phyloP scores from a whole-genome alignment of 2,888 invertebrate genomes.

The Stenodera caucasica region DNA sequence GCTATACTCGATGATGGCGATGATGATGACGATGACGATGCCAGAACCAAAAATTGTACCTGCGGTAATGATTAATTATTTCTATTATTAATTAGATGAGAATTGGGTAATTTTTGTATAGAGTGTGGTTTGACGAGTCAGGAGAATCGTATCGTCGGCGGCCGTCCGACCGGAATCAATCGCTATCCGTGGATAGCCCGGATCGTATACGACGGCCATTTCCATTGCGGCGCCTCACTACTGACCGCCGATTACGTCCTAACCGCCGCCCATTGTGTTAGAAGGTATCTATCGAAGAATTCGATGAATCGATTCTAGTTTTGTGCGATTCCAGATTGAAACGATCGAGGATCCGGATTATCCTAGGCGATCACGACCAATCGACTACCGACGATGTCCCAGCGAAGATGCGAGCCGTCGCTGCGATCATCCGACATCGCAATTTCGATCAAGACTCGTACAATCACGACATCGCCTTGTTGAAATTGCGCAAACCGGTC shows the following conservation, averaged over 20 bases:
- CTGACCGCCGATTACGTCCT: slow-evolving; percentile 82
- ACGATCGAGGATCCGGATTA: slow-evolving; percentile 77
- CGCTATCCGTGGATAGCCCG: slow-evolving; percentile 87
- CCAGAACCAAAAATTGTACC: slow-evolving; percentile 67
- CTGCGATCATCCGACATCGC: slow-evolving; percentile 75
- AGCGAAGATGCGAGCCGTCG: slow-evolving; percentile 80
- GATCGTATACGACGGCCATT: slow-evolving; percentile 83
- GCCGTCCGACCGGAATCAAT: slow-evolving; percentile 77
- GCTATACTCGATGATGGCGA: slow-evolving; percentile 59
- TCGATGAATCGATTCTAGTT: neutral
- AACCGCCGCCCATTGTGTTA: slow-evolving; percentile 85
- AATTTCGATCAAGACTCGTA: slow-evolving; percentile 84
- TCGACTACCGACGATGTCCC: slow-evolving; percentile 75
- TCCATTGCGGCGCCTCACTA: slow-evolving; percentile 85
- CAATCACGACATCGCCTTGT: slow-evolving; percentile 82
- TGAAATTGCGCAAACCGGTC: slow-evolving; percentile 76
- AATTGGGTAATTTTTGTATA: slow-evolving; percentile 43
- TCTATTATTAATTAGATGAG: slow-evolving; percentile 6
- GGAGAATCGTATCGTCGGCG: slow-evolving; percentile 85
- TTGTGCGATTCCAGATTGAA: slow-evolving; percentile 63
- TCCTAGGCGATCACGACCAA: slow-evolving; percentile 85
- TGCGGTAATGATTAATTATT: slow-evolving; percentile 61
- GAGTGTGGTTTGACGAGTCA: slow-evolving; percentile 83
- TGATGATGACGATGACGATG: slow-evolving; percentile 60
- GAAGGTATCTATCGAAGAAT: slow-evolving; percentile 66